Base-by-base conservation (phyloP, 1,140 invertebrate species). In the Eueides isabella region DNA sequence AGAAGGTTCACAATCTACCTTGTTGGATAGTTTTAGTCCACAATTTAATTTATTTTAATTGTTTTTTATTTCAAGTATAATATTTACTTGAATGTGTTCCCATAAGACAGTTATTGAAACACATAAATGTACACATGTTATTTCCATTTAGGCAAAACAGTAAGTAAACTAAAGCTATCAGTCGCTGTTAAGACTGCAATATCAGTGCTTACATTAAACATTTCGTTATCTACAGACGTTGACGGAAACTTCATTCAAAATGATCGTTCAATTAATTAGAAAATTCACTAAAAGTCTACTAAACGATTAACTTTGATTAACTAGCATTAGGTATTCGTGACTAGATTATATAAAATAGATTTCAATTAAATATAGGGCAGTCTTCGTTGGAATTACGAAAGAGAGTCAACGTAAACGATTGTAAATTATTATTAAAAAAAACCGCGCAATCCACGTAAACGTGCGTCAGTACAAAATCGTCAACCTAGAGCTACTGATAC, bases 261-360 rank as follows among this genome's bases (percentile, higher is more conserved):
- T 55, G 23, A 41, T 70, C 26, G 55, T 67, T 41, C 26, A 70
- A 41, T 28, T 62, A 70, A 62, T 28, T 41, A 74, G n/a, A 29
- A 63, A 66, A 67, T 75, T 82, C 80, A 79, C 78, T 84, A 86
- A 86, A 86, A 79, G 2, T 77, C 88, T 90, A 92, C 80, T 80
- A 85, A 83, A 87, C 85, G 85, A 83, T 82, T 87, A 84, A 82
- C 79, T 82, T 85, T 76, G 86, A 85, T 87, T 86, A 85, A 91
- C 89, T 91, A 91, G 85, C 79, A 86, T 88, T 85, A 90, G 83
- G 83, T 90, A 91, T 86, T 90, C 90, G 88, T 90, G 87, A 85
- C 87, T 91, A 92, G 85, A 87, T 88, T 91, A 90, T 92, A 92
- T 90, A 92, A 92, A 92, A 92, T 92, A 92, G 87, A 91, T 92